A percentile compares a stretch with the other conserved stretches of the same genome.
Conservation (phyloP, 1,140 invertebrate genomes). For the Drosophila subpulchrella region DNA sequence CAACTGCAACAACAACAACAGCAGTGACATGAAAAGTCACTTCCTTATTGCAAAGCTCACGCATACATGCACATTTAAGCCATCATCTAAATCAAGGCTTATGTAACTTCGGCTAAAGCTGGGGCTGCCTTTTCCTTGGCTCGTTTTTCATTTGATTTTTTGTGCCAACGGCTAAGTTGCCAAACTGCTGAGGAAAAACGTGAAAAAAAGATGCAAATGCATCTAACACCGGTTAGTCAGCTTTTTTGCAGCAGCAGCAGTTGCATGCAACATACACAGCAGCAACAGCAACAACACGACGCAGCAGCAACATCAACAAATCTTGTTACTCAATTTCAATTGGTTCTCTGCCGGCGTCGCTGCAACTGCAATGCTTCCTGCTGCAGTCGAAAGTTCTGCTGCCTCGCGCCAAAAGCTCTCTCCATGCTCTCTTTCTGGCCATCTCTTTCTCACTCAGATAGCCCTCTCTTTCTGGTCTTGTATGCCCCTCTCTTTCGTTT, state of each 20-base stretch:
- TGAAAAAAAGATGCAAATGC: constrained; percentile 68
- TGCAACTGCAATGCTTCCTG: constrained; percentile 60
- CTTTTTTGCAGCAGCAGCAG: constrained; percentile 62
- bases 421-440: constrained; percentile 18
- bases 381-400: constrained; percentile 69
- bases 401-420: constrained; percentile 56
- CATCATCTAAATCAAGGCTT: constrained; percentile 79
- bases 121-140: constrained; percentile 49
- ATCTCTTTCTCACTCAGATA: not conserved
- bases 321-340: constrained; percentile 82
- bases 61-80: constrained; percentile 52
- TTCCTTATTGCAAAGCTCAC: constrained; percentile 75
- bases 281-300: constrained; percentile 24
- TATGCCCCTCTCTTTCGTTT: not conserved
- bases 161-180: constrained; percentile 45
- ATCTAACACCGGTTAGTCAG: constrained; percentile 80
- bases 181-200: constrained; percentile 60
- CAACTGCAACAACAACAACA: constrained; percentile 4
- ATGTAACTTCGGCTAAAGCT: constrained; percentile 62
- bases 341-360: constrained; percentile 61
- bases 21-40: constrained; percentile 71
- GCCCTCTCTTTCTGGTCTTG: not conserved
- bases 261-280: constrained; percentile 55
- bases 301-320: constrained; percentile 46
- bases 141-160: constrained; percentile 35